Evolutionary conservation across 2,888 invertebrate species (phyloP).

Genomic region (Sicus ferrugineus): DNA sequence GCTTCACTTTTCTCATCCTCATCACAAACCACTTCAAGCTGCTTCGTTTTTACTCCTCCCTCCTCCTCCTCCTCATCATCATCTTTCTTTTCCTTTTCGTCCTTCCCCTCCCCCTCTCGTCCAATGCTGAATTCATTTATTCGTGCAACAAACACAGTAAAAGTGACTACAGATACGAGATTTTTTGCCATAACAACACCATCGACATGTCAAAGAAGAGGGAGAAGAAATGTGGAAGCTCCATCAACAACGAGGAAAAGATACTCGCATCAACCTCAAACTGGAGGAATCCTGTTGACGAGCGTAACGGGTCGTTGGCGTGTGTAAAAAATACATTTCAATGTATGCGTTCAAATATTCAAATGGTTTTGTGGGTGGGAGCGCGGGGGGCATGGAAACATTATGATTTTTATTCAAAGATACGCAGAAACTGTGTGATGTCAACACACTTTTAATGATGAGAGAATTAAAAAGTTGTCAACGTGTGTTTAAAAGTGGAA

Average conservation of each 20-base stretch:
- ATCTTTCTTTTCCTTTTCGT: not conserved
- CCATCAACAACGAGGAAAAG: not conserved
- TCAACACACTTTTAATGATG: too few species aligned
- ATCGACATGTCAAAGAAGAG: slow-evolving; percentile 27
- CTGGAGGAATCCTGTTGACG: slow-evolving; percentile 12
- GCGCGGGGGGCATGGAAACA: too few species aligned
- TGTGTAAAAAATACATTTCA: not conserved
- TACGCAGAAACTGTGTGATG: too few species aligned
- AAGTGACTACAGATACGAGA: slow-evolving; percentile 42
- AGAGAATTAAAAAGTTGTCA: too few species aligned
- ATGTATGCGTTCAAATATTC: not conserved
- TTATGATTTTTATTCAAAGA: too few species aligned
- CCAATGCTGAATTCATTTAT: not conserved
- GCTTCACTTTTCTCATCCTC: too few species aligned
- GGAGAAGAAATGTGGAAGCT: slow-evolving; percentile 1
- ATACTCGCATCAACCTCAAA: not conserved
- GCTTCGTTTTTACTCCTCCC: slow-evolving; percentile 1
- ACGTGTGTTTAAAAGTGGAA: too few species aligned
- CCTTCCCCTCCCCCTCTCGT: not conserved
- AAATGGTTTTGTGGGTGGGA: too few species aligned
- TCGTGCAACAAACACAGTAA: slow-evolving; percentile 13
- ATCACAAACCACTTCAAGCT: slow-evolving; percentile 15
- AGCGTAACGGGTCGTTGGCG: too few species aligned
- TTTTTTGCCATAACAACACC: slow-evolving; percentile 42
- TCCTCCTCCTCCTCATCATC: not conserved